Evolutionary conservation across 2,888 invertebrate species (phyloP), one percentile per base, ranked within the genome.

Genomic region (Trachelus iudaicus): DNA sequence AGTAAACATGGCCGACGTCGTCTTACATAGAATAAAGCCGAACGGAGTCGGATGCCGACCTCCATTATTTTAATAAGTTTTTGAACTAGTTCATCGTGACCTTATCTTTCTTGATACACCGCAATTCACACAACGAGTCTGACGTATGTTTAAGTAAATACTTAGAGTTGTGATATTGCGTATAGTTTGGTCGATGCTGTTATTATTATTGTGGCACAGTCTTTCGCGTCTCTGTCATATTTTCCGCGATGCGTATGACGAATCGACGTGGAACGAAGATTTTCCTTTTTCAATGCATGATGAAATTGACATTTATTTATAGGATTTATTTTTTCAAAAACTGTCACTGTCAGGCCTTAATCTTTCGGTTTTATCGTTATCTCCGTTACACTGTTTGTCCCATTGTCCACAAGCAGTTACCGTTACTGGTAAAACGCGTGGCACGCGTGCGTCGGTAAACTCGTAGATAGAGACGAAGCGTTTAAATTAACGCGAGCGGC

Each of bases 31-130:
- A 23, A 56, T 56, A 56, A 56, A 56, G 56, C 56, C 56, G 9
- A 56, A 56, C 56, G 56, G 6, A 56, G 56, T 56, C 56, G 15
- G 74, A 75, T 78, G 76, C 73, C 68, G 73, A 77, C 78, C 77
- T 83, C 78, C 82, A 85, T 83, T 82, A 83, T 83, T 82, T 83
- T 83, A 83, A 85, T 83, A 84, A 84, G 83, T 81, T 82, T 85
- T 82, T 83, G 76, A 83, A 82, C 85, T 82, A 80, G 79, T 78
- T 79, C 81, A 23, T 23, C 23, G 56, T 56, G 56, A 56, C 56
- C 56, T 56, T 56, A 56, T 56, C 23, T 56, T 23, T 56, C 56
- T 23, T 56, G 56, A 56, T 56, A 56, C 56, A 56, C 56, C 23
- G 56, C 23, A 56, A 56, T 56, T 56, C 56, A 23, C 23, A 56